Conservation (phyloP, 2,888 invertebrate genomes). For the Tipula helvola region DNA sequence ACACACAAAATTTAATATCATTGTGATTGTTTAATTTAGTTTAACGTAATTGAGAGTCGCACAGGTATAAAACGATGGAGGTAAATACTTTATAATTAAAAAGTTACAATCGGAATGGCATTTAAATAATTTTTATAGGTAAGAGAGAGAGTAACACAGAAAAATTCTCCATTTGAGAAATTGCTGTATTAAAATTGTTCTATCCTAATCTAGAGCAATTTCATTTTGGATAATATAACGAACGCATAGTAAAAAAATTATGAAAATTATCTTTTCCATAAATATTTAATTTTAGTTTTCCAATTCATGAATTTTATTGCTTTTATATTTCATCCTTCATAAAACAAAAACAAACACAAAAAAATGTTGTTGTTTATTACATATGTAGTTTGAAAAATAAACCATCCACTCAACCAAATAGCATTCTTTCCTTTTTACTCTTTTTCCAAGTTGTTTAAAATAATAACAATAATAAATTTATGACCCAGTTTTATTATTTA, state of each 20-base stretch:
- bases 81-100: neutral
- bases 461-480: neutral
- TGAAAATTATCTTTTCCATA: neutral
- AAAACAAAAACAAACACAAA: neutral
- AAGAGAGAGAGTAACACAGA: neutral
- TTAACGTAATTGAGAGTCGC: neutral
- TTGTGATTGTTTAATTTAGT: neutral
- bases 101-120: neutral
- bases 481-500: neutral
- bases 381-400: neutral
- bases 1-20: neutral
- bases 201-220: neutral
- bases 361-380: neutral
- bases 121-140: neutral
- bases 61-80: neutral
- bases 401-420: neutral
- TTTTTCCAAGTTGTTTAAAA: neutral
- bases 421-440: neutral
- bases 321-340: neutral
- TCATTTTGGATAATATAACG: neutral
- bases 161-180: neutral
- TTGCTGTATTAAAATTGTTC: neutral
- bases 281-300: neutral
- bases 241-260: neutral
- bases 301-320: neutral